Percentiles rank a stretch among this genome's conserved stretches.
These are phyloP conservation scores for Dynastes maya DNA, from an alignment of 2,888 invertebrate species.

Conservation along the genomic window DNA sequence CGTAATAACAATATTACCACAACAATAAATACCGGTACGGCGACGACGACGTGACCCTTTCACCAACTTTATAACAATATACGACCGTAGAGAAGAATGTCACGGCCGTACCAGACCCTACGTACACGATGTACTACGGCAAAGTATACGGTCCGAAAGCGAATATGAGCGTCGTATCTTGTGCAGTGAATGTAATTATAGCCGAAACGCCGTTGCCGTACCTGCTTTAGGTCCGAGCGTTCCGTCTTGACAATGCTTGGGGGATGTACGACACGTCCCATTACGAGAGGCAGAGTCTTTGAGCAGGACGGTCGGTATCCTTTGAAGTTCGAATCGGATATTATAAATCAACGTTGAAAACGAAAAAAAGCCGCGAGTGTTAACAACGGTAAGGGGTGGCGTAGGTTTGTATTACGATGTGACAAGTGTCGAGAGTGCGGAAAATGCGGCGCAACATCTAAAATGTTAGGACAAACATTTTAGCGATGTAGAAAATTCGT, in stretches of 20 bases:
- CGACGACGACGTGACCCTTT: slow-evolving; percentile 23
- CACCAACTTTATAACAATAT: slow-evolving; percentile 14
- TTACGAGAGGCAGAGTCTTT: slow-evolving; percentile 6
- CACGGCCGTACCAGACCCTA: slow-evolving; percentile 13
- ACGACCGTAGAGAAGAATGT: slow-evolving; percentile 27
- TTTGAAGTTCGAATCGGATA: slow-evolving; percentile 15
- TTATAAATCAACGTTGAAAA: slow-evolving; percentile 33
- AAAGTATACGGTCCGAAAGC: background rate
- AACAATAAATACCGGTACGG: slow-evolving; percentile 1
- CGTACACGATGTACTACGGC: background rate
- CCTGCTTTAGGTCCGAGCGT: slow-evolving; percentile 12
- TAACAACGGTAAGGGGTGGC: background rate
- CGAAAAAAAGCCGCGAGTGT: background rate
- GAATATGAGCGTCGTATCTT: background rate
- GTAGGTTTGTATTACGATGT: background rate
- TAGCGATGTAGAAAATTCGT: background rate
- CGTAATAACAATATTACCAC: slow-evolving; percentile 10
- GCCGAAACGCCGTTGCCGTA: slow-evolving; percentile 7
- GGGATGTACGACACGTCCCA: slow-evolving; percentile 37
- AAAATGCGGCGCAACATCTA: background rate
- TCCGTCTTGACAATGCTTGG: slow-evolving; percentile 24
- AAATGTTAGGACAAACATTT: background rate
- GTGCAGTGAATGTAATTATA: slow-evolving; percentile 32
- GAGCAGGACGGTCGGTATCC: background rate
- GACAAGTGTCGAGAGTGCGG: background rate